These are phyloP conservation scores for Calypte anna DNA, from an alignment of 2,113 vertebrate species.

Conservation along the genomic window DNA sequence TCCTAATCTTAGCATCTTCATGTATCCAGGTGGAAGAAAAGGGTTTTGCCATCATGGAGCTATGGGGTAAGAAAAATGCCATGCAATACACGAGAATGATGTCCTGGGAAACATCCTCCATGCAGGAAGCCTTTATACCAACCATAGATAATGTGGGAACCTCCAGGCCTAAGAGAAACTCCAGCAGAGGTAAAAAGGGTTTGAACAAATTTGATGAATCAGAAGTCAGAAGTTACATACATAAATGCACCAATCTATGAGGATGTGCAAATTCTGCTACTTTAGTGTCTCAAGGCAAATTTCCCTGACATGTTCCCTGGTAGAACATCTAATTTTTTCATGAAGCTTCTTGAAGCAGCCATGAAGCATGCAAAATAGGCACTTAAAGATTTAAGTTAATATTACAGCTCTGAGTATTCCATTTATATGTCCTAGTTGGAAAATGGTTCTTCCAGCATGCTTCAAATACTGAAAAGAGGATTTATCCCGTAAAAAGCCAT, in stretches of 20 bases:
- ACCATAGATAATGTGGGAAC: background rate
- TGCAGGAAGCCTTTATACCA: background rate
- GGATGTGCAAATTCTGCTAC: background rate
- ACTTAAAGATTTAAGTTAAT: slow-evolving; percentile 19
- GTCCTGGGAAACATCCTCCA: background rate
- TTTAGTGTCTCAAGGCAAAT: background rate
- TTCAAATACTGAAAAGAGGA: background rate
- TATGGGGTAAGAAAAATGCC: background rate
- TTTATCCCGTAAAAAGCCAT: background rate
- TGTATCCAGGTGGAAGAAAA: background rate
- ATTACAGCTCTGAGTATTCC: background rate
- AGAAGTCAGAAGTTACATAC: background rate
- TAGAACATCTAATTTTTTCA: background rate
- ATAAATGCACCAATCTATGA: background rate
- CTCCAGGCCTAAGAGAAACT: background rate
- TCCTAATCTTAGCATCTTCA: background rate
- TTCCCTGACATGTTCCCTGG: background rate
- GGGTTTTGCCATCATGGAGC: background rate
- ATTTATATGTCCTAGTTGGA: slow-evolving; percentile 26
- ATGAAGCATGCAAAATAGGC: background rate
- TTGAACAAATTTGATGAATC: background rate
- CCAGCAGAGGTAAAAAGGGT: background rate
- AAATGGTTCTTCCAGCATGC: background rate
- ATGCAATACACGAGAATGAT: background rate
- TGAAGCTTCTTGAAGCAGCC: background rate